Percentiles rank a stretch among this genome's conserved stretches.
phyloP scores from a whole-genome alignment of 2,888 invertebrate genomes.

The Empis livida region DNA sequence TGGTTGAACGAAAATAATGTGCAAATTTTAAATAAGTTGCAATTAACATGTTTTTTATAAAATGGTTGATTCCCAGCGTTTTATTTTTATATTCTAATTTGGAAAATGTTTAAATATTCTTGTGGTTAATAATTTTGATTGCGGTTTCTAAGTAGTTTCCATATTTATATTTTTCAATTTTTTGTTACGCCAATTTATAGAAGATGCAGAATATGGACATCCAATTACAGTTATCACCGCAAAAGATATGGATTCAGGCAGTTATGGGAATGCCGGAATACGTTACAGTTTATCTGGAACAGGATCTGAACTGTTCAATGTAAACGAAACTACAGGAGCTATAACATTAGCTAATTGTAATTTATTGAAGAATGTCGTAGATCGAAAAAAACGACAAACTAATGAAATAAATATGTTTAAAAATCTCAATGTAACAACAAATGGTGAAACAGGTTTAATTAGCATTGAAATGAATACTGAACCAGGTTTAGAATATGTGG shows the following conservation, averaged over 20 bases:
- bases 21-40: too few relatives aligned
- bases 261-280: constrained; percentile 71
- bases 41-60: too few relatives aligned
- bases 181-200: constrained; percentile 11
- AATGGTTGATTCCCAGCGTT: too few relatives aligned
- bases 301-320: constrained; percentile 67
- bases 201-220: constrained; percentile 38
- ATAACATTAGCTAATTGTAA: constrained; percentile 68
- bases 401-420: constrained; percentile 15
- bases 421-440: constrained; percentile 9
- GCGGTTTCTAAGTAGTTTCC: too few relatives aligned
- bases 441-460: constrained; percentile 14
- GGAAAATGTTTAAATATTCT: too few relatives aligned
- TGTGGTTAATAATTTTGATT: too few relatives aligned
- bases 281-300: constrained; percentile 71
- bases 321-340: constrained; percentile 66
- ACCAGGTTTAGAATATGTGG: constrained; percentile 26
- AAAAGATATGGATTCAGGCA: constrained; percentile 69
- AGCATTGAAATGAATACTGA: constrained; percentile 23
- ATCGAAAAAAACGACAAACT: constrained; percentile 22
- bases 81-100: too few relatives aligned
- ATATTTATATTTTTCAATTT: neutral
- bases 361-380: constrained; percentile 20
- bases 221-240: constrained; percentile 66
- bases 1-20: too few relatives aligned